A percentile compares a stretch with the other conserved stretches of the same genome.
phyloP scores from a whole-genome alignment of 2,888 invertebrate genomes.

The Metopia argyrocephala region DNA sequence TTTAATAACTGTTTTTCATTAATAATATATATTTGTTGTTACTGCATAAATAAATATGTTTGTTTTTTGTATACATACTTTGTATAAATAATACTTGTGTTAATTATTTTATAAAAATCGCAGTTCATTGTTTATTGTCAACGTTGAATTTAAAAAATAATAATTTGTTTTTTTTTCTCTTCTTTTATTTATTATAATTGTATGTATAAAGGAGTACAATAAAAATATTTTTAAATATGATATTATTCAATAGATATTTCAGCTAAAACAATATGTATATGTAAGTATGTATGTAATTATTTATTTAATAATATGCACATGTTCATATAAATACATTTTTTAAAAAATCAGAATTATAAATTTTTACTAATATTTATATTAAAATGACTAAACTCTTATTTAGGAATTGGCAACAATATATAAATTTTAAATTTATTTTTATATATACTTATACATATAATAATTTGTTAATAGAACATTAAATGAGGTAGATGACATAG shows the following conservation, averaged over 20 bases:
- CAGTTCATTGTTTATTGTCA: not conserved
- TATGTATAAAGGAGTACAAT: not conserved
- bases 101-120: conserved; percentile 5
- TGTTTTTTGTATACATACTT: too few relatives aligned
- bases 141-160: not conserved
- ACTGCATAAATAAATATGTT: too few relatives aligned
- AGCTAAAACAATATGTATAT: not conserved
- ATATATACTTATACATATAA: too few relatives aligned
- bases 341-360: conserved; percentile 15
- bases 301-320: not conserved
- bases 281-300: not conserved
- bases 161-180: not conserved
- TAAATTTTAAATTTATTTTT: not conserved
- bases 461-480: too few relatives aligned
- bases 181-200: not conserved
- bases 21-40: too few relatives aligned
- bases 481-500: too few relatives aligned
- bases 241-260: not conserved
- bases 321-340: conserved; percentile 5
- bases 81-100: too few relatives aligned
- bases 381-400: not conserved
- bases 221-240: not conserved
- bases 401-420: conserved; percentile 12
- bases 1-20: too few relatives aligned
- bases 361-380: not conserved